phyloP scores from a whole-genome alignment of 2,113 vertebrate genomes.

The Thamnaconus septentrionalis region DNA sequence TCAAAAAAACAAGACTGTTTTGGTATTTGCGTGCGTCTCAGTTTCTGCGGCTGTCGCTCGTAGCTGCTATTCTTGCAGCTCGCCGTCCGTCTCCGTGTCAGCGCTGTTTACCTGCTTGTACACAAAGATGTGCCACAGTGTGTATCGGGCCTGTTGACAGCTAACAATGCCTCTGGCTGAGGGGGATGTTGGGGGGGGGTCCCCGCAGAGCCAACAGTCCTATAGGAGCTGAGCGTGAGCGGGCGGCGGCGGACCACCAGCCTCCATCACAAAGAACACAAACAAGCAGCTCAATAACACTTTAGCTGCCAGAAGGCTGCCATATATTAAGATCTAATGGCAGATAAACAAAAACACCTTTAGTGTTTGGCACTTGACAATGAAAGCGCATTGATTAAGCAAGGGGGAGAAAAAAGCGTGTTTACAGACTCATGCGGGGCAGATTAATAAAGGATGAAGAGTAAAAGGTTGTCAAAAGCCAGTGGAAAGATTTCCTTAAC shows the following conservation, averaged over 20 bases:
- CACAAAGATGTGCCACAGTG: constrained; percentile 64
- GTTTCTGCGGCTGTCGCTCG: constrained; percentile 19
- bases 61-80: constrained; percentile 48
- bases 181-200: constrained; percentile 52
- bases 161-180: constrained; percentile 60
- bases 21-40: constrained; percentile 29
- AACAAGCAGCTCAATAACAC: constrained; percentile 35
- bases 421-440: constrained; percentile 29
- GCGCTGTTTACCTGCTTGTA: constrained; percentile 62
- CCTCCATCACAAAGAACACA: constrained; percentile 34
- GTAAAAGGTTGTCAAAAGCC: constrained; percentile 25
- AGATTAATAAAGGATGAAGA: constrained; percentile 29
- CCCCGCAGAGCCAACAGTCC: constrained; percentile 48
- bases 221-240: constrained; percentile 63
- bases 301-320: constrained; percentile 31
- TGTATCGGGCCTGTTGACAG: constrained; percentile 62
- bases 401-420: constrained; percentile 27
- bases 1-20: constrained; percentile 26
- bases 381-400: constrained; percentile 27
- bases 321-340: constrained; percentile 44
- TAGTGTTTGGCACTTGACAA: constrained; percentile 40
- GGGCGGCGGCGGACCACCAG: constrained; percentile 29
- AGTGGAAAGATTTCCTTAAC: constrained; percentile 31
- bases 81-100: constrained; percentile 47
- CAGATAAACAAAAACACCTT: constrained; percentile 38